These are phyloP conservation scores for Graphium colonna DNA, from an alignment of 2,888 invertebrate species.

Conservation along the genomic window DNA sequence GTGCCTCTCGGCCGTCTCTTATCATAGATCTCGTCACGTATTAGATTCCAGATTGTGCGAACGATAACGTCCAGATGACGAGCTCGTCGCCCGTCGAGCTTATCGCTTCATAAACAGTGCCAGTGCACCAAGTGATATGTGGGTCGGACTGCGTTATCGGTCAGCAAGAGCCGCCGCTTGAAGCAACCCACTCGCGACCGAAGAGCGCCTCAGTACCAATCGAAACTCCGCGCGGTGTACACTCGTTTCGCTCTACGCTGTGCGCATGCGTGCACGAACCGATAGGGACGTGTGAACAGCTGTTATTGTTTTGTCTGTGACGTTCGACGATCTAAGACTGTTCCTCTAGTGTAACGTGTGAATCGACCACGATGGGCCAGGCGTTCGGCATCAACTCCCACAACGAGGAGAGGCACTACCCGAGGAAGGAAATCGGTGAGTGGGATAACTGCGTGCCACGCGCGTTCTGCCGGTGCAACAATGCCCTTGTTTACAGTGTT, in stretches of 20 bases:
- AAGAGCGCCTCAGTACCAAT: slow-evolving; percentile 24
- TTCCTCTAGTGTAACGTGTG: slow-evolving; percentile 26
- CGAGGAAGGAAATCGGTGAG: slow-evolving; percentile 74
- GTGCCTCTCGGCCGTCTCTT: background rate
- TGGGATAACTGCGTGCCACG: background rate
- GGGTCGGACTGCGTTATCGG: slow-evolving; percentile 40
- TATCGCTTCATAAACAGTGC: slow-evolving; percentile 27
- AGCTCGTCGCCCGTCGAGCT: background rate
- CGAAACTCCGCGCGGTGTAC: slow-evolving; percentile 26
- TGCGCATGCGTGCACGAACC: slow-evolving; percentile 49
- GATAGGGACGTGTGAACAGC: slow-evolving; percentile 48
- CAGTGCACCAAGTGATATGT: slow-evolving; percentile 25
- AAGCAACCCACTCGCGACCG: background rate
- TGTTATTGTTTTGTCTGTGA: slow-evolving; percentile 42
- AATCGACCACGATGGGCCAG: slow-evolving; percentile 63
- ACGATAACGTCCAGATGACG: background rate
- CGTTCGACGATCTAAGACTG: slow-evolving; percentile 27
- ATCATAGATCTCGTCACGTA: background rate
- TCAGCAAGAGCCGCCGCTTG: slow-evolving; percentile 30
- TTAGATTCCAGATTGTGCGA: background rate
- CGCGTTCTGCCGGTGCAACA: background rate
- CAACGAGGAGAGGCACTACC: slow-evolving; percentile 64
- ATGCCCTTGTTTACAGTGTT: background rate
- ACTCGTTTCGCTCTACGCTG: slow-evolving; percentile 33
- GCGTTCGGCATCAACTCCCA: slow-evolving; percentile 73